Evolutionary conservation across 2,797 vertebrate genomes (phyloP), one percentile per base, ranked within the genome.

Genomic region (Erpetoichthys calabaricus): DNA sequence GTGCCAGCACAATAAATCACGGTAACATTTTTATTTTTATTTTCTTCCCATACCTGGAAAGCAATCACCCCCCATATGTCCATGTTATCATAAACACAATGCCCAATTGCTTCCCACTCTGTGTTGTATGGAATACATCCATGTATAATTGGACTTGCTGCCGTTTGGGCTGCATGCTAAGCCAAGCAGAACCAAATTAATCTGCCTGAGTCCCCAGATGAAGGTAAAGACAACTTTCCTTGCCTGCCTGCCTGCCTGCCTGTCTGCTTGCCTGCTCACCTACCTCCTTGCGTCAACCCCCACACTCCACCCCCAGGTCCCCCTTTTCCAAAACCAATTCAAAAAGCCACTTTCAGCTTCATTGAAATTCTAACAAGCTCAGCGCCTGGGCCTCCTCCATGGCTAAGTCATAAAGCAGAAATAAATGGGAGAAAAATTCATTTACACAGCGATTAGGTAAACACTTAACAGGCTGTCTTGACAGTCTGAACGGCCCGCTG

Each of bases 111-210:
- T 6, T 7, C 9, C 52, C 45, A 44, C 5, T 42, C n/a, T 8
- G 2, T 44, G 8, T 49, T 7, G 8, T 7, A 44, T 42, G 5
- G 45, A 60, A 54, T 47, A 45, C 45, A 10, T 4, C 6, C 8
- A 49, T 42, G 45, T 44, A 9, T 46, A 42, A 55, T 62, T 42
- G n/a, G 54, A 53, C 50, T 56, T 59, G 51, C 58, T 53, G 7
- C 7, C 7, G 44, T 42, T 54, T 61, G 55, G 52, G 49, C 47
- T 43, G 45, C 53, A 62, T 63, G 63, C 63, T 66, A 70, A 70
- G 65, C 65, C 8, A 68, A 56, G 58, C 67, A 61, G 67, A 73
- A 69, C 49, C 9, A 54, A 63, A 68, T 69, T 69, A 70, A 64
- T 66, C 59, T 42, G 58, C 55, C 46, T 51, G 3, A 5, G 51